Evolutionary conservation across 2,888 invertebrate genomes (phyloP).

Genomic region (Liodrosophila aerea): DNA sequence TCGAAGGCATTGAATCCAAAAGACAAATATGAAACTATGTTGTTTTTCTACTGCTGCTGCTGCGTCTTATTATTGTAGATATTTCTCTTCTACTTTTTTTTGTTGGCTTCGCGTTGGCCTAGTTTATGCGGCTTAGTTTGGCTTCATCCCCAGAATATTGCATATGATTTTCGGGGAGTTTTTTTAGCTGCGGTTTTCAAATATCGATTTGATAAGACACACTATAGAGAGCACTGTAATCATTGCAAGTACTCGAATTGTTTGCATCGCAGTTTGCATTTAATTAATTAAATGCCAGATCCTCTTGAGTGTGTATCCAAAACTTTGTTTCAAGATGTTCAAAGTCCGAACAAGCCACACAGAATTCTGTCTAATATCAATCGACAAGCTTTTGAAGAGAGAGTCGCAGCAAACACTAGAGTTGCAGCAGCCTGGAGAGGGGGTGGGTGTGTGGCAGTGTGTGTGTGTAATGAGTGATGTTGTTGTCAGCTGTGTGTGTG

Average conservation of each 20-base stretch:
- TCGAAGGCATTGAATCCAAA: constrained; percentile 26
- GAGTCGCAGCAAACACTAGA: constrained; percentile 22
- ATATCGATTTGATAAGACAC: constrained; percentile 32
- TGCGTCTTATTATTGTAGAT: constrained; percentile 2
- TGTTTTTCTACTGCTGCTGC: constrained; percentile 16
- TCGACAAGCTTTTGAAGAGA: constrained; percentile 47
- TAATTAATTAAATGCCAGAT: constrained; percentile 29
- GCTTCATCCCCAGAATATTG: constrained; percentile 41
- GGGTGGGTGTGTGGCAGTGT: neutral
- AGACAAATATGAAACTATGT: constrained; percentile 52
- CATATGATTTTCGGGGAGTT: constrained; percentile 17
- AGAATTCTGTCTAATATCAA: constrained; percentile 32
- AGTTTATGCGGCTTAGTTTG: constrained; percentile 32
- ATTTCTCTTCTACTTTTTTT: constrained; percentile 14
- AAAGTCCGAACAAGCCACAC: neutral
- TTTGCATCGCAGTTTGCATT: constrained; percentile 15
- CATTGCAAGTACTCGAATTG: constrained; percentile 3
- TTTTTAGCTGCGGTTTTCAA: constrained; percentile 24
- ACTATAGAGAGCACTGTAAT: constrained; percentile 2
- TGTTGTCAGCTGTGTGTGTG: constrained; percentile 7
- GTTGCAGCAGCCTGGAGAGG: constrained; percentile 19
- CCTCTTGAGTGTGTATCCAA: neutral
- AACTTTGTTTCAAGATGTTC: neutral
- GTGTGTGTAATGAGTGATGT: constrained; percentile 13
- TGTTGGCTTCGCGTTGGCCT: constrained; percentile 35